These are phyloP conservation scores for Perca schrenkii DNA, from an alignment of 2,113 vertebrate genomes.

Conservation along the genomic window DNA sequence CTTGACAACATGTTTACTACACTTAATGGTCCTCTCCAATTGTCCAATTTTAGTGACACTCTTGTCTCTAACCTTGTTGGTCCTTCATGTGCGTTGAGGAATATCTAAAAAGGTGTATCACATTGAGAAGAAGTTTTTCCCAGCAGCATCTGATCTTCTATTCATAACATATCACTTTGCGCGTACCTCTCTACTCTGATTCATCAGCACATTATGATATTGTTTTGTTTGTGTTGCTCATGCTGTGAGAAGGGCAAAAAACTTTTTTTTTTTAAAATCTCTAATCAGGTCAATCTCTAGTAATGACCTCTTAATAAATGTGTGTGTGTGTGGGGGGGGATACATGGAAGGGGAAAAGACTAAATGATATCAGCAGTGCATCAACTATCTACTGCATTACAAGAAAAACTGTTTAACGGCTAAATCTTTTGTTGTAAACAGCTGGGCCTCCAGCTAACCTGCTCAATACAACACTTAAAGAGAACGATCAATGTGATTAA, in stretches of 20 bases:
- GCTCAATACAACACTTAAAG: slow-evolving; percentile 54
- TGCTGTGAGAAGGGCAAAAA: slow-evolving; percentile 33
- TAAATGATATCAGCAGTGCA: not conserved
- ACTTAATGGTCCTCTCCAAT: slow-evolving; percentile 34
- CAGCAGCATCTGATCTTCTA: slow-evolving; percentile 72
- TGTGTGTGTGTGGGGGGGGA: not conserved
- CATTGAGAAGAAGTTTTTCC: slow-evolving; percentile 51
- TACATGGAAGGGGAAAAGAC: not conserved
- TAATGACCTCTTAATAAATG: slow-evolving; percentile 42
- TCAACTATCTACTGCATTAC: slow-evolving; percentile 26
- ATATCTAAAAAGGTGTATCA: slow-evolving; percentile 58
- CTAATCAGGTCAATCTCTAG: slow-evolving; percentile 49
- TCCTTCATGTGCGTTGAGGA: slow-evolving; percentile 43
- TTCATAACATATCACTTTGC: slow-evolving; percentile 61
- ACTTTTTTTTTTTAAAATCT: slow-evolving; percentile 45
- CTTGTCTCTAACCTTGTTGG: slow-evolving; percentile 43
- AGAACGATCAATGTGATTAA: slow-evolving; percentile 51
- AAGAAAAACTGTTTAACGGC: slow-evolving; percentile 35
- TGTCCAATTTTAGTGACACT: slow-evolving; percentile 35
- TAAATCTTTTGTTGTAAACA: slow-evolving; percentile 43
- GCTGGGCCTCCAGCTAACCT: slow-evolving; percentile 20
- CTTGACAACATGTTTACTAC: slow-evolving; percentile 52
- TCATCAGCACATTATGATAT: slow-evolving; percentile 64
- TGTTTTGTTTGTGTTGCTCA: slow-evolving; percentile 56
- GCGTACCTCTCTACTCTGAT: slow-evolving; percentile 48